Evolutionary conservation across 2,888 invertebrate species (phyloP).

Genomic region (Bursaphelenchus okinawaensis): DNA sequence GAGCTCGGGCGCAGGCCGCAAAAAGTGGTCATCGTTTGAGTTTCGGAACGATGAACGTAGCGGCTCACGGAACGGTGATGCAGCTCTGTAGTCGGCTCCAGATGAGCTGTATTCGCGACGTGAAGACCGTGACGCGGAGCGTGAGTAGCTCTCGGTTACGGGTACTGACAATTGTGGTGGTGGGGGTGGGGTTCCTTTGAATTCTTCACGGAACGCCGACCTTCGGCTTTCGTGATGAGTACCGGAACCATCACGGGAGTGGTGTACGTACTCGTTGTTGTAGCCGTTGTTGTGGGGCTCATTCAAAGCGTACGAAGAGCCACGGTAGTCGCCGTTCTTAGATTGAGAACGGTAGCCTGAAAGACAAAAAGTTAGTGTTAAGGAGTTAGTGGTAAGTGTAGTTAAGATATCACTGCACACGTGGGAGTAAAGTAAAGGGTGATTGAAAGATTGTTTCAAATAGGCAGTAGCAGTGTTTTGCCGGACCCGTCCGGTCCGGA

Average conservation of each 20-base stretch:
- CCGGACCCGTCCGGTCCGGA: too few species aligned
- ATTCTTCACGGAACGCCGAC: constrained; percentile 1
- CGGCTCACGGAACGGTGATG: background rate
- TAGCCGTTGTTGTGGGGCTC: background rate
- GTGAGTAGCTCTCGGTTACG: background rate
- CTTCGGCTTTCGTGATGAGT: background rate
- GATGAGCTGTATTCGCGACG: constrained; percentile 2
- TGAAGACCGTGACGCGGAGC: constrained; percentile 7
- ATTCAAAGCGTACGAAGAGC: background rate
- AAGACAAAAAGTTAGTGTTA: background rate
- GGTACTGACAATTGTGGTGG: background rate
- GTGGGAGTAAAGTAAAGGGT: background rate
- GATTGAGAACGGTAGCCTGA: background rate
- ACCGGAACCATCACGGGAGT: background rate
- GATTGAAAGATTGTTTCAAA: background rate
- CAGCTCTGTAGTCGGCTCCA: background rate
- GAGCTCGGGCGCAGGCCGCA: background rate
- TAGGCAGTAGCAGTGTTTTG: too few species aligned
- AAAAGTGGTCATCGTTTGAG: background rate
- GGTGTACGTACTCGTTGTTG: background rate
- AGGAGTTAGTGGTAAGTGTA: background rate
- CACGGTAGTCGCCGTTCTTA: background rate
- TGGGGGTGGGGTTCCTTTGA: background rate
- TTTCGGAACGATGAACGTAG: background rate
- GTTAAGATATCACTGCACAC: background rate